These are phyloP conservation scores for Furcifer pardalis DNA, from an alignment of 2,797 vertebrate species.

Conservation along the genomic window DNA sequence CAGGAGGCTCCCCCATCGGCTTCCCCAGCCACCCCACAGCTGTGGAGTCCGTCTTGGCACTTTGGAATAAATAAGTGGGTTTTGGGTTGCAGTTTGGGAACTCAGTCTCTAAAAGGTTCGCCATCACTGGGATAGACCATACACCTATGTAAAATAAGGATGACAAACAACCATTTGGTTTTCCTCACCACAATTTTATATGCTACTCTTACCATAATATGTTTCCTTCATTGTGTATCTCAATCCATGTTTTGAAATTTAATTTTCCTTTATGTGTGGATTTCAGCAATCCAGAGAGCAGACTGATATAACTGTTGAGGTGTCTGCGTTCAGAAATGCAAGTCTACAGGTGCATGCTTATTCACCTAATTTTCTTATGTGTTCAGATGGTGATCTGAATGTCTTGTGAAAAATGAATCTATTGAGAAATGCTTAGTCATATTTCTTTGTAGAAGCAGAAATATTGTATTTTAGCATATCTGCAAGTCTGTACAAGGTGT, in stretches of 20 bases:
- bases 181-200: too few relatives aligned
- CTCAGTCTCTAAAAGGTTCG: too few relatives aligned
- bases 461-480: too few relatives aligned
- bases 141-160: not conserved
- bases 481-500: too few relatives aligned
- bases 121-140: too few relatives aligned
- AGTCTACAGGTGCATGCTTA: not conserved
- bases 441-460: constrained; percentile 41
- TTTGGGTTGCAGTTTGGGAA: too few relatives aligned
- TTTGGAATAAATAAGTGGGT: too few relatives aligned
- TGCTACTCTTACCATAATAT: not conserved
- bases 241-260: not conserved
- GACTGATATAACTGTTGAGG: too few relatives aligned
- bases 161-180: not conserved
- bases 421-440: constrained; percentile 34
- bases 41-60: too few relatives aligned
- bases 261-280: not conserved
- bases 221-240: not conserved
- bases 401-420: constrained; percentile 19
- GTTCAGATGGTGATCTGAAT: constrained; percentile 5
- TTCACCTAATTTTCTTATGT: not conserved
- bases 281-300: too few relatives aligned
- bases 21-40: too few relatives aligned
- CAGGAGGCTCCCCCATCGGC: too few relatives aligned
- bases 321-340: not conserved